These are phyloP conservation scores for Aphyosemion australe DNA, from an alignment of 2,113 vertebrate genomes.

Conservation along the genomic window DNA sequence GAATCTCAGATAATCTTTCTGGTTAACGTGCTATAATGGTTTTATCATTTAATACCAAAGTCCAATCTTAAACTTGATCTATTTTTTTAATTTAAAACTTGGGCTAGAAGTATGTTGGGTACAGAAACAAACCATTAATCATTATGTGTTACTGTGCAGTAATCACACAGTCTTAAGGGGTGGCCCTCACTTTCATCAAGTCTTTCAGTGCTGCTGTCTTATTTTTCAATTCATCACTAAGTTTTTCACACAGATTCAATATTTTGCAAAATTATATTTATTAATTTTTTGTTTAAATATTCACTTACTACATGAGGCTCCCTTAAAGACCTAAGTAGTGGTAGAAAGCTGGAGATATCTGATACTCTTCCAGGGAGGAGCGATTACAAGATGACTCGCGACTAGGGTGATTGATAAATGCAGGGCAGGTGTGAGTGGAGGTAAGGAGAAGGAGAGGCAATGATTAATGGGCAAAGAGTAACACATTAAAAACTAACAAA, in stretches of 20 bases:
- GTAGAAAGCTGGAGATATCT: too few species aligned
- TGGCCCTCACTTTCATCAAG: background rate
- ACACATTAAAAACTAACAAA: too few species aligned
- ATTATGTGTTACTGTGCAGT: slow-evolving; percentile 5
- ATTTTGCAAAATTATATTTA: too few species aligned
- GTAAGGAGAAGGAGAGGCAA: too few species aligned
- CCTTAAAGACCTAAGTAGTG: too few species aligned
- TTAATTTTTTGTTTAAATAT: too few species aligned
- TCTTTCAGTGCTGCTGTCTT: slow-evolving; percentile 28
- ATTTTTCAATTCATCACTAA: slow-evolving; percentile 25
- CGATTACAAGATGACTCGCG: too few species aligned
- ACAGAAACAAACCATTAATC: slow-evolving; percentile 4
- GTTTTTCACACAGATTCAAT: slow-evolving; percentile 37
- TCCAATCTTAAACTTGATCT: slow-evolving; percentile 12
- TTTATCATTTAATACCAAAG: slow-evolving; percentile 27
- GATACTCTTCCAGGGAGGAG: too few species aligned
- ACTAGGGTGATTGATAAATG: too few species aligned
- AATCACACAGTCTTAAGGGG: background rate
- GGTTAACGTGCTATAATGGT: slow-evolving; percentile 31
- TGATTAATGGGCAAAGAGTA: too few species aligned
- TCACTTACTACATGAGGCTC: too few species aligned
- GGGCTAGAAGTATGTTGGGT: slow-evolving; percentile 2
- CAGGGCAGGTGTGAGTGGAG: too few species aligned
- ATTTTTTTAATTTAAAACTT: slow-evolving; percentile 7
- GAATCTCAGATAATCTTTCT: slow-evolving; percentile 30